phyloP scores from a whole-genome alignment of 2,888 invertebrate species.

The Drosophila multiciliata region DNA sequence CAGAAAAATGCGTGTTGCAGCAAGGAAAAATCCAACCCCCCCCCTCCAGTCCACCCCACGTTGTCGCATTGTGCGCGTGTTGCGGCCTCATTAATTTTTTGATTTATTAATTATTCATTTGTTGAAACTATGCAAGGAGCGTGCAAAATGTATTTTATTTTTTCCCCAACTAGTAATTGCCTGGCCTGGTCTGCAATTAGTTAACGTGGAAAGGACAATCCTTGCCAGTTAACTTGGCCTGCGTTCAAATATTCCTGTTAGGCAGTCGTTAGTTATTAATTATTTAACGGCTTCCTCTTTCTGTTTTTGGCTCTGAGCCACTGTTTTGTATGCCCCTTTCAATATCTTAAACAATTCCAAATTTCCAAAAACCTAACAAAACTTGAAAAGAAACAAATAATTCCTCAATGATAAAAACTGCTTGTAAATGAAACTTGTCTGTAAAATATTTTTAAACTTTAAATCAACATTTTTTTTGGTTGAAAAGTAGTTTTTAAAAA shows the following conservation, averaged over 20 bases:
- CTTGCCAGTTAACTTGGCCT: constrained; percentile 9
- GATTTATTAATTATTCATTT: constrained; percentile 80
- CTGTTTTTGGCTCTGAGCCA: not conserved
- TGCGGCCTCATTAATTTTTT: constrained; percentile 80
- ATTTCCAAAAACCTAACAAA: not conserved
- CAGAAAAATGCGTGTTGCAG: constrained; percentile 52
- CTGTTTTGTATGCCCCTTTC: not conserved
- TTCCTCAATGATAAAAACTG: not conserved
- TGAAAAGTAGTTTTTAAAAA: not conserved
- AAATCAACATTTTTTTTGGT: not conserved
- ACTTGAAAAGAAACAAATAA: not conserved
- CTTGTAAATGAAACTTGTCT: not conserved
- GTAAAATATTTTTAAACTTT: no score
- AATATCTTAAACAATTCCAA: not conserved
- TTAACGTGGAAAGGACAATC: not conserved
- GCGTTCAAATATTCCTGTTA: constrained; percentile 14
- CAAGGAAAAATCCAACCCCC: constrained; percentile 7
- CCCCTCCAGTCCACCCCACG: not conserved
- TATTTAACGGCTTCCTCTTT: constrained; percentile 3
- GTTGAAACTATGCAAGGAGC: constrained; percentile 46
- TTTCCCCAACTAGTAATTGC: constrained; percentile 19
- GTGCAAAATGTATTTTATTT: constrained; percentile 38
- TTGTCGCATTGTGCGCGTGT: constrained; percentile 54
- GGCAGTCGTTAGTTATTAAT: constrained; percentile 12
- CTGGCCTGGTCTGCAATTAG: constrained; percentile 8